Evolutionary conservation across 2,888 invertebrate species (phyloP).

Genomic region (Agrenia bidenticulata): DNA sequence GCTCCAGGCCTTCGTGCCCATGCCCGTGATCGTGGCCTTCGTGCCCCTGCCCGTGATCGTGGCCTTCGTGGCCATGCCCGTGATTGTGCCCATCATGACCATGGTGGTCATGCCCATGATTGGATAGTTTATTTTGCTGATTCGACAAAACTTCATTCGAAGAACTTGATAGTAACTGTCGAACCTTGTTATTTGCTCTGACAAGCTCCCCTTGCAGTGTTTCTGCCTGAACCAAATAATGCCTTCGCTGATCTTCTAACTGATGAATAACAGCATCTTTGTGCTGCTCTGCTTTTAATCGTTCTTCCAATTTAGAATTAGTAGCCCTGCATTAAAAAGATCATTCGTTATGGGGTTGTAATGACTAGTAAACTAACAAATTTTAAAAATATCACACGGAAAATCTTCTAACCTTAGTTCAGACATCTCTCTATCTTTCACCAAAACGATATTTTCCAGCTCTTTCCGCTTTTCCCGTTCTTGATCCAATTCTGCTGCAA

Average conservation of each 20-base stretch:
- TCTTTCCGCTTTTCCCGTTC: slow-evolving; percentile 45
- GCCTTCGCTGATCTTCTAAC: slow-evolving; percentile 36
- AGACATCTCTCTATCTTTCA: slow-evolving; percentile 35
- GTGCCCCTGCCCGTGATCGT: slow-evolving; percentile 16
- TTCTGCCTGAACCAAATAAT: slow-evolving; percentile 38
- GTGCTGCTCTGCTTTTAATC: slow-evolving; percentile 32
- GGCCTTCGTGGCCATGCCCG: slow-evolving; percentile 25
- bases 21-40: slow-evolving; percentile 27
- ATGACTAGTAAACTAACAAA: no score
- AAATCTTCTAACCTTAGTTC: slow-evolving; percentile 25
- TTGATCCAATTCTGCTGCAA: slow-evolving; percentile 47
- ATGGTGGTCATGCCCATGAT: slow-evolving; percentile 27
- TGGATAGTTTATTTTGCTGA: neutral
- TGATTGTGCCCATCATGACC: slow-evolving; percentile 25
- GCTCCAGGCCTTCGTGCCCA: neutral
- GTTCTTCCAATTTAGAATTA: slow-evolving; percentile 30
- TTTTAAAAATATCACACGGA: neutral
- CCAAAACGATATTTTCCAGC: slow-evolving; percentile 22
- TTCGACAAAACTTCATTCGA: neutral
- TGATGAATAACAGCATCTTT: slow-evolving; percentile 37
- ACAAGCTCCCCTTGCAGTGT: slow-evolving; percentile 34
- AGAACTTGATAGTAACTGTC: neutral
- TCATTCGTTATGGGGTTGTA: neutral
- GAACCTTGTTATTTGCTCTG: slow-evolving; percentile 12
- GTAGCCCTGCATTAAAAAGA: neutral